Percentiles rank a stretch among this genome's conserved stretches.
Conservation (phyloP, 2,113 vertebrate genomes). For the Pseudorasbora parva region DNA sequence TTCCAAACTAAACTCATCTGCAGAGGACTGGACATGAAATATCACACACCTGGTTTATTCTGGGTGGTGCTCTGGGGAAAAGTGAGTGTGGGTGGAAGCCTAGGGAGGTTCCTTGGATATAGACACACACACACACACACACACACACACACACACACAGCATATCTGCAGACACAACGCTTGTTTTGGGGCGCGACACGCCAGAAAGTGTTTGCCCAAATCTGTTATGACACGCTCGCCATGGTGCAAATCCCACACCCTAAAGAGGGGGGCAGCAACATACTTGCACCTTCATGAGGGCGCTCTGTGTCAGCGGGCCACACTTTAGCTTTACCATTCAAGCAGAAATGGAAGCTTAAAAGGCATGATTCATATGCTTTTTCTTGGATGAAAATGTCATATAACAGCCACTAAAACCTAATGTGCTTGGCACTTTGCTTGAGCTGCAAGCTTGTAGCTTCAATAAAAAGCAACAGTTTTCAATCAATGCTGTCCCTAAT, state of each 20-base stretch:
- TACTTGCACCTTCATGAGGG: conserved; percentile 9
- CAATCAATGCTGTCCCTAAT: conserved; percentile 35
- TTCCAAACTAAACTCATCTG: conserved; percentile 84
- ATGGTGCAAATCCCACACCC: conserved; percentile 41
- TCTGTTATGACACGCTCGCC: conserved; percentile 51
- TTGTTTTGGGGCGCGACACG: conserved; percentile 41
- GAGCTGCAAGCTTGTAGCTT: conserved; percentile 23
- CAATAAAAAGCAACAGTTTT: conserved; percentile 51
- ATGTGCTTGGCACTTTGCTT: conserved; percentile 40
- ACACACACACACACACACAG: conserved; percentile 1
- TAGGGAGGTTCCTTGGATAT: conserved; percentile 10
- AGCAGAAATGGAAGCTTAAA: conserved; percentile 27
- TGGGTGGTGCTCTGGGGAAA: conserved; percentile 39
- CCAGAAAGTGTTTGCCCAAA: conserved; percentile 44
- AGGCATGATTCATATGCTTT: conserved; percentile 33
- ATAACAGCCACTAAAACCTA: conserved; percentile 39
- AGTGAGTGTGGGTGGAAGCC: conserved; percentile 31
- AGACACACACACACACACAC: conserved; percentile 22
- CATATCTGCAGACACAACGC: conserved; percentile 46
- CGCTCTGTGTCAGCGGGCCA: background rate
- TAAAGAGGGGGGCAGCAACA: conserved; percentile 28
- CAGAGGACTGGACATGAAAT: conserved; percentile 79
- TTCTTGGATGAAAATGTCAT: conserved; percentile 45
- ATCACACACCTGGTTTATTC: conserved; percentile 30
- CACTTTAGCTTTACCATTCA: conserved; percentile 9